Conservation (phyloP, 2,797 vertebrate genomes). For the Enteromius unitaeniatus region DNA sequence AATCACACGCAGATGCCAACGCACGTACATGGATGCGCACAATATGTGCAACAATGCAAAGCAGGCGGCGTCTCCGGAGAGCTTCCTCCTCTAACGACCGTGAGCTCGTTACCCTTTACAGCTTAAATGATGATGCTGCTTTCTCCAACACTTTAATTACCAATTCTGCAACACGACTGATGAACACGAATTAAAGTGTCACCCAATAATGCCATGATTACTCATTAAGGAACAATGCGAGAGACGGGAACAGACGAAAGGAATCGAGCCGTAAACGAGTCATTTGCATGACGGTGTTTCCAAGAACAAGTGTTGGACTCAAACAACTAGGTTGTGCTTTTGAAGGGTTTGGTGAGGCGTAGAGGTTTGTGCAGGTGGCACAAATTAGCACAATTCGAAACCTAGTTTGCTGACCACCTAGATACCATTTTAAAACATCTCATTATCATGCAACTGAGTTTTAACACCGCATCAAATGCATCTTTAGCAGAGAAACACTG, state of each 20-base stretch:
- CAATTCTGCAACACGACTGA: conserved; percentile 43
- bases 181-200: conserved; percentile 49
- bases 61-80: conserved; percentile 1
- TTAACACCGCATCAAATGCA: neutral
- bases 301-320: neutral
- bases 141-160: conserved; percentile 50
- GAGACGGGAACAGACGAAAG: neutral
- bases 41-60: neutral
- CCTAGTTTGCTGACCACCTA: neutral
- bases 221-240: conserved; percentile 44
- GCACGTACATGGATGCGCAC: neutral
- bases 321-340: neutral
- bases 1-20: neutral
- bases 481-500: neutral
- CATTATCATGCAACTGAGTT: neutral
- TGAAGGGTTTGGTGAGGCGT: neutral
- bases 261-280: neutral
- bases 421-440: neutral
- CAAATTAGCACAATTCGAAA: neutral
- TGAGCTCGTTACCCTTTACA: conserved; percentile 41
- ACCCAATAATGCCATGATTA: conserved; percentile 49
- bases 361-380: neutral
- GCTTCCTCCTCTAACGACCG: conserved; percentile 11
- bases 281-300: neutral
- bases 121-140: conserved; percentile 50